Evolutionary conservation across 1,140 invertebrate genomes (phyloP).

Genomic region (Neodiprion virginianus): DNA sequence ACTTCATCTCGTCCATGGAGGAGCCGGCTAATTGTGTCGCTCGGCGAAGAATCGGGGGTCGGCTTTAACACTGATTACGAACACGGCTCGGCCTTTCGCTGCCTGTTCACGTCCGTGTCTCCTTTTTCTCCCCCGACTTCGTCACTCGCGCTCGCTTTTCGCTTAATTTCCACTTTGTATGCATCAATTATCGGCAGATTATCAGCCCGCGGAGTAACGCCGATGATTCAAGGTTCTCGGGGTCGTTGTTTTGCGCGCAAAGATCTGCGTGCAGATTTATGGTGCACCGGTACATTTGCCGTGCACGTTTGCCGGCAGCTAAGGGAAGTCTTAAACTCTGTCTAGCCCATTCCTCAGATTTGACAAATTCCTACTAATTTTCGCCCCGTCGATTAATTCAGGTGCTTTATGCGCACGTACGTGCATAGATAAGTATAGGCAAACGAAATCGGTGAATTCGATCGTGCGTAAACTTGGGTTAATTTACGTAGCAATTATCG

Average conservation of each 20-base stretch:
- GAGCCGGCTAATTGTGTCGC: no score
- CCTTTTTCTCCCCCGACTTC: neutral
- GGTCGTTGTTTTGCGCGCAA: no score
- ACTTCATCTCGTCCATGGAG: no score
- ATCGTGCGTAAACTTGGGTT: neutral
- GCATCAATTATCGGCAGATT: neutral
- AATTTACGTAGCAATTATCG: neutral
- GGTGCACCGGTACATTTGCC: no score
- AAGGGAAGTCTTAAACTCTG: no score
- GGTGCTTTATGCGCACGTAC: no score
- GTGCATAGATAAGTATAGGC: no score
- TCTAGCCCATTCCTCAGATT: no score
- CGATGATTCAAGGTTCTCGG: neutral
- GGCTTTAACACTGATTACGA: neutral
- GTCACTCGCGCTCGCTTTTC: neutral
- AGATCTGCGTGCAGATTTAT: no score
- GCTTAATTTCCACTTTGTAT: slow-evolving; percentile 7
- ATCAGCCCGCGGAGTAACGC: neutral
- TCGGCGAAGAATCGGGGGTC: neutral
- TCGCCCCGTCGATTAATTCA: no score
- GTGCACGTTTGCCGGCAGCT: no score
- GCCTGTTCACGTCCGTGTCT: neutral
- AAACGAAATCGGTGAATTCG: neutral
- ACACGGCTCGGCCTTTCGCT: neutral
- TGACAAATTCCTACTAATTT: no score